phyloP scores from a whole-genome alignment of 1,140 invertebrate species.

The Hycleus phaleratus region DNA sequence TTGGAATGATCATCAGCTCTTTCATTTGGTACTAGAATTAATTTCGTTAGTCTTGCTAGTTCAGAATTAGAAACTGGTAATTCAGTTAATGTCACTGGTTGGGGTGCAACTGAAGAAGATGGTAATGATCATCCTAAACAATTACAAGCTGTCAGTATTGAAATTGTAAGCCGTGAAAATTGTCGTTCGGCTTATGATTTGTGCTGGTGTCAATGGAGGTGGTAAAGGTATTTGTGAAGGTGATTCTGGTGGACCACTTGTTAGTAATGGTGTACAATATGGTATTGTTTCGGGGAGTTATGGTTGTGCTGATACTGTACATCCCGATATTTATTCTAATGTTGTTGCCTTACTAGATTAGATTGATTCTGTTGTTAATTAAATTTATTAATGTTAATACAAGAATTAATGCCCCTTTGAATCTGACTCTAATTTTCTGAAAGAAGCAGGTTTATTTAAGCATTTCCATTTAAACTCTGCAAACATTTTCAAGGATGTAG shows the following conservation, averaged over 20 bases:
- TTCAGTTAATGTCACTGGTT: neutral
- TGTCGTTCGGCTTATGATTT: slow-evolving; percentile 30
- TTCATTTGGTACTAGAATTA: neutral
- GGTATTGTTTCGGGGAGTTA: slow-evolving; percentile 66
- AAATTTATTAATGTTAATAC: too few relatives aligned
- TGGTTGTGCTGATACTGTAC: slow-evolving; percentile 60
- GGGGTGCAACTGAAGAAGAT: neutral
- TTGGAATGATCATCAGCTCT: neutral
- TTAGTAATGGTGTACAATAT: slow-evolving; percentile 35
- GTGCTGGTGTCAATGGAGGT: slow-evolving; percentile 33
- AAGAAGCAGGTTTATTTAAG: too few relatives aligned
- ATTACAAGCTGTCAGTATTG: slow-evolving; percentile 24
- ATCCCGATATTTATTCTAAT: slow-evolving; percentile 65
- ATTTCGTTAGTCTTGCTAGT: neutral
- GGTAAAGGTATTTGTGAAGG: slow-evolving; percentile 36
- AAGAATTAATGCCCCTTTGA: too few relatives aligned
- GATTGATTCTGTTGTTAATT: too few relatives aligned
- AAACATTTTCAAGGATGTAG: too few relatives aligned
- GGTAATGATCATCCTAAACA: neutral
- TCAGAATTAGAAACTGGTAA: neutral
- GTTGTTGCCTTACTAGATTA: slow-evolving; percentile 31
- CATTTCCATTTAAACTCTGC: too few relatives aligned
- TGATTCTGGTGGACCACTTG: slow-evolving; percentile 45
- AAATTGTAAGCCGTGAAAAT: slow-evolving; percentile 22
- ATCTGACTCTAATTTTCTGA: too few relatives aligned